A percentile compares a stretch with the other conserved stretches of the same genome.
Conservation (phyloP, 2,113 vertebrate species). For the Carassius gibelio region DNA sequence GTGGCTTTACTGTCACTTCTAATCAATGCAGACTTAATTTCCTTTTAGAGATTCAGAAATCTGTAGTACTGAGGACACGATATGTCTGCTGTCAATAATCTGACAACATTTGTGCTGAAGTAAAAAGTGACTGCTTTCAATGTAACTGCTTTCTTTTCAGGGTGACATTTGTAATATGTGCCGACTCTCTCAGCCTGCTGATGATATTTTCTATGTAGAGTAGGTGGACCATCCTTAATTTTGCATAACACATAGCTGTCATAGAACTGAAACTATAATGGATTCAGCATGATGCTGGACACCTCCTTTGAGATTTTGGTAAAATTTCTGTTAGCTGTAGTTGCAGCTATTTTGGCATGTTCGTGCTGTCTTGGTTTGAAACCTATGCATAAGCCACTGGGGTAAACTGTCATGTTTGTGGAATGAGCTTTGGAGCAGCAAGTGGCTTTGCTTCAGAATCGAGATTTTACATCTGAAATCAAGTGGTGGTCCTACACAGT, state of each 20-base stretch:
- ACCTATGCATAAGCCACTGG: not conserved
- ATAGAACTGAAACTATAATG: not conserved
- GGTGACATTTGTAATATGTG: slow-evolving; percentile 12
- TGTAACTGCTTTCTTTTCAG: slow-evolving; percentile 16
- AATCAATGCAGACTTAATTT: slow-evolving; percentile 26
- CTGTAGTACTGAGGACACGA: not conserved
- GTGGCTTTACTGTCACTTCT: slow-evolving; percentile 21
- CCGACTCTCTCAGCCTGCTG: slow-evolving; percentile 23
- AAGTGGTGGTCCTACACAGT: not conserved
- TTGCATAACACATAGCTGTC: slow-evolving; percentile 18
- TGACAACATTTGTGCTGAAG: not conserved
- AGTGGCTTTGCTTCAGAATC: not conserved
- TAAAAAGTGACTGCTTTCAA: slow-evolving; percentile 4
- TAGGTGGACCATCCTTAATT: slow-evolving; percentile 43
- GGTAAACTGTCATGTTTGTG: slow-evolving; percentile 20
- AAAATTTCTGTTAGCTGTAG: not conserved
- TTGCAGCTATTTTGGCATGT: not conserved
- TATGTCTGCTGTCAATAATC: slow-evolving; percentile 35
- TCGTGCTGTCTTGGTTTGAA: slow-evolving; percentile 6
- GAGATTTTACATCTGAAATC: not conserved
- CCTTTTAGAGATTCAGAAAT: not conserved
- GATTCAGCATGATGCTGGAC: not conserved
- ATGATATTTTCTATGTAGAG: slow-evolving; percentile 19
- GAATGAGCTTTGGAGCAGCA: not conserved
- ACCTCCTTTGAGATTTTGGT: slow-evolving; percentile 15